Percentiles rank a stretch among this genome's conserved stretches.
phyloP scores from a whole-genome alignment of 2,888 invertebrate species.

The Osedax frankpressi region DNA sequence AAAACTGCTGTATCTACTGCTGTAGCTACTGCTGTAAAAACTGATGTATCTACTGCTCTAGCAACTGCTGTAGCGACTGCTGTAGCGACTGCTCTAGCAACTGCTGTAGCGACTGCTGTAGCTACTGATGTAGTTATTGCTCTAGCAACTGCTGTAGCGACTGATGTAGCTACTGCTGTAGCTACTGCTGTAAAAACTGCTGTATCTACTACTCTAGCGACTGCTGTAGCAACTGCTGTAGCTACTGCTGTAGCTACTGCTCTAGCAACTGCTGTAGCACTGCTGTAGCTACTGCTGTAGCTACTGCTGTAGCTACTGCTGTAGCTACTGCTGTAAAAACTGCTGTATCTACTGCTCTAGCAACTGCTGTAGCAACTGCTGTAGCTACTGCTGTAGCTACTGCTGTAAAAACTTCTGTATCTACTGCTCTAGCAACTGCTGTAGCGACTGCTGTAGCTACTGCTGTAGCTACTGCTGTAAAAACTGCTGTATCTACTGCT shows the following conservation, averaged over 20 bases:
- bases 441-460: background rate
- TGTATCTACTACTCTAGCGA: background rate
- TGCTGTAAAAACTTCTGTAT: background rate
- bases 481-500: background rate
- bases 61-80: background rate
- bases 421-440: background rate
- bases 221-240: background rate
- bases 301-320: background rate
- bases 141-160: background rate
- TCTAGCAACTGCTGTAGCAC: background rate
- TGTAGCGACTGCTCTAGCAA: background rate
- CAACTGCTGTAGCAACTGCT: background rate
- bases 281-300: background rate
- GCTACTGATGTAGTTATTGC: background rate
- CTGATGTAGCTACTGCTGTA: background rate
- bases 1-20: background rate
- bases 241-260: slow-evolving; percentile 2
- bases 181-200: background rate
- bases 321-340: background rate
- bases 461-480: background rate
- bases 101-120: background rate
- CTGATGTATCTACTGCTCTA: background rate
- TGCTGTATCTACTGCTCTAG: background rate
- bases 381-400: background rate
- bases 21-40: background rate